Evolutionary conservation across 2,888 invertebrate genomes (phyloP).

Genomic region (Ceratothoa steindachneri): DNA sequence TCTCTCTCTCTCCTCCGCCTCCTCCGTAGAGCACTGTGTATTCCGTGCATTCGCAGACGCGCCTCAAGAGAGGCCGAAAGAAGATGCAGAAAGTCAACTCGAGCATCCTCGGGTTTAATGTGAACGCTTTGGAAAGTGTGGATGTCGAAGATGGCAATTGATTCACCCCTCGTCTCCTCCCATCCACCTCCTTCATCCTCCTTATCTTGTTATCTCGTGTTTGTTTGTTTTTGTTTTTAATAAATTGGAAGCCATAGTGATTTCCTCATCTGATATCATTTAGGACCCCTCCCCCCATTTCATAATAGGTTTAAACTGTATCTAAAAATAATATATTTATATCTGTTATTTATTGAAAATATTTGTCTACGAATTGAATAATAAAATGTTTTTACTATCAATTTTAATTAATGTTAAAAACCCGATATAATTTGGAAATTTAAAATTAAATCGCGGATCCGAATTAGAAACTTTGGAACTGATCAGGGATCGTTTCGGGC

Average conservation of each 20-base stretch:
- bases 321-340: too few species aligned
- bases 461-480: background rate
- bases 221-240: background rate
- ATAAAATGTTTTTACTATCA: background rate
- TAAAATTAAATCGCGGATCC: background rate
- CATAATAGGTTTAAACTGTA: too few species aligned
- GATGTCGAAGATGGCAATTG: conserved; percentile 43
- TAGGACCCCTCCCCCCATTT: too few species aligned
- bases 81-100: conserved; percentile 48
- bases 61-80: conserved; percentile 46
- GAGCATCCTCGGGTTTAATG: conserved; percentile 46
- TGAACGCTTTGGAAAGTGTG: conserved; percentile 38
- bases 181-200: background rate
- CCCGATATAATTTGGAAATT: too few species aligned
- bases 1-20: too few species aligned
- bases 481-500: background rate
- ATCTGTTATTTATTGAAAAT: background rate
- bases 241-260: too few species aligned
- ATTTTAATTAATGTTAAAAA: background rate
- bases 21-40: too few species aligned
- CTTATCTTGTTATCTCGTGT: background rate
- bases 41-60: too few species aligned
- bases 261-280: too few species aligned
- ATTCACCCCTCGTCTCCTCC: background rate
- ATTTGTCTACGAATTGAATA: background rate